phyloP scores from a whole-genome alignment of 2,113 vertebrate species.

The Chaetorhynchus papuensis region DNA sequence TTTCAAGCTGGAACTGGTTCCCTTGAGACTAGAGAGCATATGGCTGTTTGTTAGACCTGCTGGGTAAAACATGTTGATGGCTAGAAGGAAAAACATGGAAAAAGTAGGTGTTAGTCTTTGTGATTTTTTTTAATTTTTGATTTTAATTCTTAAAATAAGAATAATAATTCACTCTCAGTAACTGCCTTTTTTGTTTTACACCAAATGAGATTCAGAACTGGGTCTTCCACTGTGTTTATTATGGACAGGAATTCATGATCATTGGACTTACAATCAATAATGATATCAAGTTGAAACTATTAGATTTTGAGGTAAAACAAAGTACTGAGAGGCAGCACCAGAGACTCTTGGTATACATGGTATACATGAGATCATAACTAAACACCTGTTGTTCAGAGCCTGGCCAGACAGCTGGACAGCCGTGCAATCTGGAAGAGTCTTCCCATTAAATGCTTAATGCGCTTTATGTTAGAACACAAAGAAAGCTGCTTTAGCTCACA shows the following conservation, averaged over 20 bases:
- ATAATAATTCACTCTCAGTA: not conserved
- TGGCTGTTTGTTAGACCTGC: slow-evolving; percentile 39
- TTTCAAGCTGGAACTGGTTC: slow-evolving; percentile 50
- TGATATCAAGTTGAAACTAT: not conserved
- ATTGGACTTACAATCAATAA: not conserved
- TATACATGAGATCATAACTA: not conserved
- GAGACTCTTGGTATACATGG: not conserved
- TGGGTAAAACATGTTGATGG: slow-evolving; percentile 8
- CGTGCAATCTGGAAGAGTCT: not conserved
- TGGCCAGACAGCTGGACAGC: not conserved
- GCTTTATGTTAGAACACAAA: not conserved
- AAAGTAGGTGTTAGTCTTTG: not conserved
- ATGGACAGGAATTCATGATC: not conserved
- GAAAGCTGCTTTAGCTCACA: not conserved
- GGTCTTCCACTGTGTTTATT: not conserved
- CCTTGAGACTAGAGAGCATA: slow-evolving; percentile 54
- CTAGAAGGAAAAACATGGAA: not conserved
- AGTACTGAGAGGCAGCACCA: not conserved
- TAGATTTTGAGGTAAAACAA: not conserved
- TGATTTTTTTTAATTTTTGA: not conserved
- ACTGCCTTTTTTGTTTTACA: not conserved
- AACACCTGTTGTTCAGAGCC: slow-evolving; percentile 16
- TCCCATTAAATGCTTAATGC: not conserved
- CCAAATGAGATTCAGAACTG: not conserved
- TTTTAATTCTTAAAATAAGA: not conserved